Base-by-base conservation (phyloP, 2,113 vertebrate genomes). In the Limnothrissa miodon region DNA sequence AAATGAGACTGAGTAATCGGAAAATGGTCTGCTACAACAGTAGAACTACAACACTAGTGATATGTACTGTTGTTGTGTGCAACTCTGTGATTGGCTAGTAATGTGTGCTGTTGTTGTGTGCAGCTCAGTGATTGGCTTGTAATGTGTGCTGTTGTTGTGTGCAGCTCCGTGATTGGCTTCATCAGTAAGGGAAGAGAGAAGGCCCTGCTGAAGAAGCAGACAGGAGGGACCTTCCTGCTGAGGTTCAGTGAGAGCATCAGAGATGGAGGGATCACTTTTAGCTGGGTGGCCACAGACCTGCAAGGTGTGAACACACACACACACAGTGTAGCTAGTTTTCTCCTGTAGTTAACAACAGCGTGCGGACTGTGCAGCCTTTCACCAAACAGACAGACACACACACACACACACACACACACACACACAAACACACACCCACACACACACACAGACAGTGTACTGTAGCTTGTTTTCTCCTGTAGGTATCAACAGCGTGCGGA, bases 151-250 rank as follows among this genome's bases (percentile, higher is more conserved):
- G 59, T 66, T 74, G 80, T 90, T 78, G n/a, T 5, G 21, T 86
- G 25, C 86, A 99, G 98, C 0, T 91, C 87, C 87, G 96, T 99
- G 91, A 95, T 98, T 94, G 98, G 97, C 33, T 99, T 99, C 82
- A 94, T 98, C 85, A 98, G 91, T 91, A 97, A 94, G 78, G 94
- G 85, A 44, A 95, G 93, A 74, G 97, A 96, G 89, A 94, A 91
- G 79, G 82, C 85, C 5, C 92, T 99, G 85, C 90, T 99, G 79
- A 96, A 94, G 92, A 94, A 89, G 66, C 96, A 90, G 82, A 56
- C 88, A 29, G 87, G 92, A 0, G 98, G 98, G 19, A 99, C 98
- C 0, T 99, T 99, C 85, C 92, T 99, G 45, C 90, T 99, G 80
- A 96, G 98, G 21, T 99, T 99, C 92, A 99, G 97, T 17, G 97